Base-by-base conservation (phyloP, 2,113 vertebrate species). In the Tachycineta bicolor region DNA sequence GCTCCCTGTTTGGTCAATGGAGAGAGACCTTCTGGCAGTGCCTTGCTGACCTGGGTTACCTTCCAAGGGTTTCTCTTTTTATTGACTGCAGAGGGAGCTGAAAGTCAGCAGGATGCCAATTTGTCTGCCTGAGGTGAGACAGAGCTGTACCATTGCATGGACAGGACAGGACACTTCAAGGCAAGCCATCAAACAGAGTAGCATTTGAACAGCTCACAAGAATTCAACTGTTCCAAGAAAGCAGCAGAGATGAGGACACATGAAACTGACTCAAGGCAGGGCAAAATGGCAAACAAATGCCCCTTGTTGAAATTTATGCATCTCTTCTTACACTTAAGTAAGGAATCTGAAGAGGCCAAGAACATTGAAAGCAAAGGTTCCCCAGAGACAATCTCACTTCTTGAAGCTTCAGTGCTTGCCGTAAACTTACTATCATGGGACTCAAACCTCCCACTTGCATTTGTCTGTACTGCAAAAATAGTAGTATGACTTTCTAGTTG, bases 41-140 rank as follows among this genome's bases (percentile, higher is more conserved):
- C 31, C 43, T 63, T 37, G 75, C 64, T 81, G 68, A 89, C 79
- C 86, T 43, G 28, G 39, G 31, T 82, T 93, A 86, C 83, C 87
- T 43, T 90, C 31, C 39, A 56, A 55, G 31, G n/a, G 34, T 83
- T 93, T 81, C 87, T 79, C 90, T 93, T 89, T 87, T 21, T 90
- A 41, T 74, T 90, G 93, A 94, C 95, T 96, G 95, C 78, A 97
- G 95, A 96, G 96, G 94, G 94, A 97, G 95, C 96, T 94, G 96
- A 92, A 96, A 89, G 91, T 80, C 70, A 97, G 83, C 68, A 93
- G 80, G 80, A 94, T 97, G 56, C 52, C 85, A 29, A 63, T 52
- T 83, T 59, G 47, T 46, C 55, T n/a, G 33, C 47, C 80, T 56
- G 76, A 92, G 89, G 43, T 88, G 68, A 78, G 76, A 46, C 3